Percentiles rank a stretch among this genome's conserved stretches.
Conservation (phyloP, 2,888 invertebrate genomes). For the Thera britannica region DNA sequence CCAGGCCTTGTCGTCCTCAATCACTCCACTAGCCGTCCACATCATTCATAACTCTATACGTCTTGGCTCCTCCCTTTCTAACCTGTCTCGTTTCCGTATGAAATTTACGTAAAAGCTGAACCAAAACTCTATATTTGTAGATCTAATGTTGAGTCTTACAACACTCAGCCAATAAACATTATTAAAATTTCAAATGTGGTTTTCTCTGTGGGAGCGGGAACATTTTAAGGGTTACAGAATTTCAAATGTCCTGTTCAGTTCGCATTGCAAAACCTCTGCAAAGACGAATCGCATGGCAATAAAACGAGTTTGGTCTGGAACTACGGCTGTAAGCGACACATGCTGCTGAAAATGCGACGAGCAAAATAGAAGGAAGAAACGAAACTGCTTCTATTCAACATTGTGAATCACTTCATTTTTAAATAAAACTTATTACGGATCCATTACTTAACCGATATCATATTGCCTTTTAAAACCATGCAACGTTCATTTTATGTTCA, state of each 20-base stretch:
- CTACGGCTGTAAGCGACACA: conserved; percentile 51
- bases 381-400: conserved; percentile 20
- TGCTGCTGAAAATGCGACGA: conserved; percentile 43
- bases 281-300: conserved; percentile 52
- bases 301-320: conserved; percentile 49
- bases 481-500: background rate
- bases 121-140: background rate
- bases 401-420: conserved; percentile 16
- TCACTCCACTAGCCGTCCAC: conserved; percentile 56
- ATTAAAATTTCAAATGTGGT: conserved; percentile 24
- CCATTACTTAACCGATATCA: background rate
- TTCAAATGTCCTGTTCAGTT: conserved; percentile 27
- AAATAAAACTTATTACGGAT: background rate
- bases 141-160: background rate
- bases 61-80: conserved; percentile 26
- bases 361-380: conserved; percentile 41
- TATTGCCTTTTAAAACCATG: background rate
- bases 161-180: conserved; percentile 11
- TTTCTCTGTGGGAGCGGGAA: conserved; percentile 20
- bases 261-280: conserved; percentile 40
- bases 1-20: conserved; percentile 60
- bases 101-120: background rate
- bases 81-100: conserved; percentile 34
- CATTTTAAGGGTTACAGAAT: conserved; percentile 22
- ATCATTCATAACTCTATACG: conserved; percentile 52